These are phyloP conservation scores for Chrysochloris asiatica DNA, from an alignment of 2,113 vertebrate species.

Conservation along the genomic window DNA sequence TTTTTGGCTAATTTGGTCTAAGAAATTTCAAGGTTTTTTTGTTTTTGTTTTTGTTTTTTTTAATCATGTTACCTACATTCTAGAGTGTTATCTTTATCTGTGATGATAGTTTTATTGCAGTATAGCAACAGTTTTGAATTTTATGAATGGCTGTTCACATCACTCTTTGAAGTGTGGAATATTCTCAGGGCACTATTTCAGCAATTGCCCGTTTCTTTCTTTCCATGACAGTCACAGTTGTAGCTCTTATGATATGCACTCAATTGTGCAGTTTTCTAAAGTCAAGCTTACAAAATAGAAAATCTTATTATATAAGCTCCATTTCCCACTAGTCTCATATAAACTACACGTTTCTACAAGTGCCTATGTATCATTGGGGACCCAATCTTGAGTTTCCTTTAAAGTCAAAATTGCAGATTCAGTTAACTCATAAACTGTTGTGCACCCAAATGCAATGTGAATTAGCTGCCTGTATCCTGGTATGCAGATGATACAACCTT, in stretches of 20 bases:
- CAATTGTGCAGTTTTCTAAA: background rate
- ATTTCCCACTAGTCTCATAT: background rate
- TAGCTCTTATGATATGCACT: background rate
- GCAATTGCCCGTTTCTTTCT: background rate
- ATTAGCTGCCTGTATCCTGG: background rate
- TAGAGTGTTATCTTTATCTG: background rate
- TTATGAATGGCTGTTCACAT: background rate
- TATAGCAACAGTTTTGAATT: background rate
- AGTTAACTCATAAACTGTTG: background rate
- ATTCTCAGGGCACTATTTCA: background rate
- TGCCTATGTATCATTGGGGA: background rate
- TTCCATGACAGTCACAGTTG: background rate
- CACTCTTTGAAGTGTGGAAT: background rate
- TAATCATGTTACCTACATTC: background rate
- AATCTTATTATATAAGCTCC: background rate
- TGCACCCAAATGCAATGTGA: background rate
- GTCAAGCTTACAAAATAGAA: constrained; percentile 1
- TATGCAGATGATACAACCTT: too few relatives aligned
- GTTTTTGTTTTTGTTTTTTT: too few relatives aligned
- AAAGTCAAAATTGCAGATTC: constrained; percentile 36
- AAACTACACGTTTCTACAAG: background rate
- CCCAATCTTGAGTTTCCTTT: background rate
- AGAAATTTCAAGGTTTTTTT: too few relatives aligned
- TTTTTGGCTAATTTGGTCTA: background rate
- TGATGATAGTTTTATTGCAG: background rate